Percentiles rank a stretch among this genome's conserved stretches.
phyloP scores from a whole-genome alignment of 2,888 invertebrate species.

The Shargacucullia verbasci region DNA sequence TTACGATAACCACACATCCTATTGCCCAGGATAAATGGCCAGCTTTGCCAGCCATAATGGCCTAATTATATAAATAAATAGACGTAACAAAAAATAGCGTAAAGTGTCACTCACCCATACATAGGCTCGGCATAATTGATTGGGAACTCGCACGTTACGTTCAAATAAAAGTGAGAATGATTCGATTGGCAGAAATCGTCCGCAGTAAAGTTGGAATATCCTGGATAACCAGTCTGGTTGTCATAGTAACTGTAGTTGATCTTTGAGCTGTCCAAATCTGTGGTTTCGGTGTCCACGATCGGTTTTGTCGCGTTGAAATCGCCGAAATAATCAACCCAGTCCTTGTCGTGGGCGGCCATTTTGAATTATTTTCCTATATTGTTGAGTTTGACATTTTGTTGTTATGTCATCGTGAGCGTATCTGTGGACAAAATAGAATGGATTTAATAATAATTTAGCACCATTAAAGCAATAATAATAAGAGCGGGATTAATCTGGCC shows the following conservation, averaged over 20 bases:
- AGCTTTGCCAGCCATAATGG: background rate
- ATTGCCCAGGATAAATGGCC: no score
- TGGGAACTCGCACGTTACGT: conserved; percentile 91
- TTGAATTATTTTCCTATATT: conserved; percentile 55
- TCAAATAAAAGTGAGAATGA: conserved; percentile 85
- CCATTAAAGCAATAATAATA: no score
- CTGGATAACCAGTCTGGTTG: conserved; percentile 65
- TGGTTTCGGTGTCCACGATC: conserved; percentile 44
- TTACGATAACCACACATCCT: no score
- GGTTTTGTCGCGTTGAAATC: conserved; percentile 62
- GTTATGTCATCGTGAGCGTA: conserved; percentile 24
- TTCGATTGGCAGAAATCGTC: conserved; percentile 83
- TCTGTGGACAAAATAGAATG: conserved; percentile 47
- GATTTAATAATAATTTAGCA: no score
- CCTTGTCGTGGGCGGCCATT: conserved; percentile 75
- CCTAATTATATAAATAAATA: no score
- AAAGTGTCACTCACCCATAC: conserved; percentile 87
- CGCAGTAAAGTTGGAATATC: conserved; percentile 77
- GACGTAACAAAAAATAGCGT: no score
- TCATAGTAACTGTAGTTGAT: conserved; percentile 66
- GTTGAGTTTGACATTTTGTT: conserved; percentile 36
- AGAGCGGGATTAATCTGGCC: no score
- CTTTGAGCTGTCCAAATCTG: conserved; percentile 51
- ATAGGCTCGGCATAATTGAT: conserved; percentile 92
- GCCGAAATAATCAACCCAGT: conserved; percentile 74